phyloP scores from a whole-genome alignment of 2,797 vertebrate genomes.

The Siniperca scherzeri region DNA sequence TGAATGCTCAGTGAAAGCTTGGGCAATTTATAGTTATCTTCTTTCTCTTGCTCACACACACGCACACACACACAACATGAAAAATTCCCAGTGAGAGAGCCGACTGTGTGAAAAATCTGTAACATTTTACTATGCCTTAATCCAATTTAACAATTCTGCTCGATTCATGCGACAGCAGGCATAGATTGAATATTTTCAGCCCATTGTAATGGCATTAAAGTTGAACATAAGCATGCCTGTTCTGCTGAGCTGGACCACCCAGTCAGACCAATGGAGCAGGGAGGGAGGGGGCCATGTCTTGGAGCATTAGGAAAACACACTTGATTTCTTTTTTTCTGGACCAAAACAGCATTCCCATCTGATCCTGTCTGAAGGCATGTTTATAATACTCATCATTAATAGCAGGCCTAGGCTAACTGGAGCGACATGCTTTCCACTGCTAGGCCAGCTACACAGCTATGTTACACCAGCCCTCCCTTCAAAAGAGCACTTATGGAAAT shows the following conservation, averaged over 20 bases:
- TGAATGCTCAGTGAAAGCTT: constrained; percentile 55
- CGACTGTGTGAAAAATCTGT: constrained; percentile 78
- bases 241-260: constrained; percentile 85
- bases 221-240: constrained; percentile 82
- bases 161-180: constrained; percentile 72
- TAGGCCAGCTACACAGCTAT: constrained; percentile 69
- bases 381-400: constrained; percentile 89
- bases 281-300: constrained; percentile 78
- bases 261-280: constrained; percentile 75
- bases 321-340: constrained; percentile 85
- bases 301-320: constrained; percentile 84
- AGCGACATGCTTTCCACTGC: constrained; percentile 79
- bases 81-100: constrained; percentile 42
- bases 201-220: constrained; percentile 84
- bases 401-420: constrained; percentile 80
- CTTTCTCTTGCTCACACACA: constrained; percentile 35
- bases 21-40: constrained; percentile 50
- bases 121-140: constrained; percentile 80
- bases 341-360: constrained; percentile 86
- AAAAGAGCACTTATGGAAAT: constrained; percentile 75
- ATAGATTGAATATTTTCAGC: constrained; percentile 80
- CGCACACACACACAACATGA: constrained; percentile 33
- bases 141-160: constrained; percentile 81
- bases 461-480: constrained; percentile 59
- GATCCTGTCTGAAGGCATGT: constrained; percentile 85